Evolutionary conservation across 2,113 vertebrate species (phyloP), one percentile per base, ranked within the genome.

Genomic region (Oplegnathus fasciatus): DNA sequence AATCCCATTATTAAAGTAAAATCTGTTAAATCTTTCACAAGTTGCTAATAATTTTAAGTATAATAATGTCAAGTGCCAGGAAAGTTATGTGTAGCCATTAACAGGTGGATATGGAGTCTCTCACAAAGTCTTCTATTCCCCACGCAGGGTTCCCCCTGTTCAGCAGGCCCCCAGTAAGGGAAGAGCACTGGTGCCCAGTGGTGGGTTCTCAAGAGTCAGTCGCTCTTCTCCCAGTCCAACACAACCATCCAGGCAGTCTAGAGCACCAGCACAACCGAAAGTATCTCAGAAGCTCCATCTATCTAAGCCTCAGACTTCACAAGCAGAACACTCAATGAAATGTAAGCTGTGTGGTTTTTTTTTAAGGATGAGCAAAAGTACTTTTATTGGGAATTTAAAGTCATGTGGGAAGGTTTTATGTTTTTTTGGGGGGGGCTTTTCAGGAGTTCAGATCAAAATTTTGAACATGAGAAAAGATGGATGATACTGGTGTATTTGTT

Each of bases 141-240:
- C 60, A 30, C 62, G 20, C 82, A 93, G 93, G 28, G 17, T 60
- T 22, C 28, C 58, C 30, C 55, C 66, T 54, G 9, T 67, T 61
- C 77, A 80, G 52, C 28, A 42, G 22, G 34, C 58, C n/a, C 48
- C 40, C 42, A 46, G 17, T 65, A 80, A 68, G 4, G 46, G 8
- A 69, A 64, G 9, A 55, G 28, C 34, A 0, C 9, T 0, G 11
- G 26, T 22, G 2, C 66, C 70, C 18, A 48, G 14, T 11, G 6
- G 14, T 44, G 69, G 11, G 26, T 40, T 44, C 61, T 75, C 75
- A 40, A 42, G 54, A 68, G 60, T 80, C 20, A 26, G 28, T 37
- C 0, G 0, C 34, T 67, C 48, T 7, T 57, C 65, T 64, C 18
- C 17, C 7, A 28, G 30, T 76, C 17, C 67, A 67, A 9, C 67